Evolutionary conservation across 1,140 invertebrate species (phyloP).

Genomic region (Camponotus vicinus): DNA sequence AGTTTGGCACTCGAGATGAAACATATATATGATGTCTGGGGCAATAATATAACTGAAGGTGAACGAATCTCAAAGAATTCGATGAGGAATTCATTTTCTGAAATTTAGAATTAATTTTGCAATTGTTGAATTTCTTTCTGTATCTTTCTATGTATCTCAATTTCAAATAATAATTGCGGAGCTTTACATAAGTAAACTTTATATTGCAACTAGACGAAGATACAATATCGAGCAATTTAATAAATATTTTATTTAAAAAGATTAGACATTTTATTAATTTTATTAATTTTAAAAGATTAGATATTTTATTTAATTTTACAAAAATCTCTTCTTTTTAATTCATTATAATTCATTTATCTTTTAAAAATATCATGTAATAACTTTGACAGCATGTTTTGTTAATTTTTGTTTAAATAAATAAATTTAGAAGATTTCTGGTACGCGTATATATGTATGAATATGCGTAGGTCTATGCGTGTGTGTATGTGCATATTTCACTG

Average conservation of each 20-base stretch:
- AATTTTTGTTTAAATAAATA: conserved; percentile 18
- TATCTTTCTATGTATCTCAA: too few species aligned
- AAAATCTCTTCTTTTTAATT: background rate
- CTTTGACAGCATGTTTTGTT: background rate
- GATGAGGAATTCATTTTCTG: background rate
- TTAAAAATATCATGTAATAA: background rate
- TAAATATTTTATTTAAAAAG: background rate
- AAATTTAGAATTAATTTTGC: background rate
- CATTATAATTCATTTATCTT: background rate
- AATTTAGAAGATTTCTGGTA: background rate
- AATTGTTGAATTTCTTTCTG: background rate
- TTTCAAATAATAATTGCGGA: too few species aligned
- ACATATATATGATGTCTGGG: background rate
- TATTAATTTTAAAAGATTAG: background rate
- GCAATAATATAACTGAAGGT: background rate
- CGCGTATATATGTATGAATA: too few species aligned
- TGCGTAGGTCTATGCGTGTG: too few species aligned
- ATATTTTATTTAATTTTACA: background rate
- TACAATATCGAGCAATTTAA: background rate
- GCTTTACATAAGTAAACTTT: too few species aligned
- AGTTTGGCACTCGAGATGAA: background rate
- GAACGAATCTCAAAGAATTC: background rate
- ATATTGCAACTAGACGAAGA: background rate
- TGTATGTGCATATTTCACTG: too few species aligned
- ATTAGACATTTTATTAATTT: background rate